Conservation (phyloP, 64 coral and sea anemone species). For the Astreopora myriophthalma region DNA sequence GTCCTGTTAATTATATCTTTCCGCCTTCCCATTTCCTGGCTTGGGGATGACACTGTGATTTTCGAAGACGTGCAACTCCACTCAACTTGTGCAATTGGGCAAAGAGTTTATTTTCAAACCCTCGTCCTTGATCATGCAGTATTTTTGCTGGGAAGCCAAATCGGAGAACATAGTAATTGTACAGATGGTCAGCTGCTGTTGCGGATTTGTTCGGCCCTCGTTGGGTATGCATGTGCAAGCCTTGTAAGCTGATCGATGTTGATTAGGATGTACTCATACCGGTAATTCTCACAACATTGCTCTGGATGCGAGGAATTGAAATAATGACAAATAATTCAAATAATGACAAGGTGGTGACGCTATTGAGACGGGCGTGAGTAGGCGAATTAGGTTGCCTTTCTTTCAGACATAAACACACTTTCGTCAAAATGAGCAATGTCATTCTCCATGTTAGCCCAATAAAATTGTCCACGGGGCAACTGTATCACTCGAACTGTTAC, state of each 20-base stretch:
- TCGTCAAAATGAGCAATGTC: not conserved
- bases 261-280: not conserved
- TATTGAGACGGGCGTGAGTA: not conserved
- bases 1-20: too few relatives aligned
- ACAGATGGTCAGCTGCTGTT: conserved; percentile 33
- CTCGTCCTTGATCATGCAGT: conserved; percentile 37
- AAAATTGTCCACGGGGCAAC: not conserved
- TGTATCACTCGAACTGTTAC: not conserved
- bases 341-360: not conserved
- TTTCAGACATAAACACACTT: not conserved
- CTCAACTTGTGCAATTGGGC: conserved; percentile 14
- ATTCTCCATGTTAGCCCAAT: not conserved
- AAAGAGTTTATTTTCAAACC: conserved; percentile 51
- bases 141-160: conserved; percentile 33
- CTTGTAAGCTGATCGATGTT: not conserved
- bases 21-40: conserved; percentile 40
- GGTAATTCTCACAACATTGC: not conserved
- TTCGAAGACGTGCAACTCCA: conserved; percentile 14
- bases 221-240: conserved; percentile 12
- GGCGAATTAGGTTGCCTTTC: not conserved
- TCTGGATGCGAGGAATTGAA: conserved; percentile 23
- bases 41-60: conserved; percentile 38
- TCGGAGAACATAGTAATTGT: conserved; percentile 38
- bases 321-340: conserved; percentile 35
- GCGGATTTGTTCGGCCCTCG: not conserved